Percentiles rank a stretch among this genome's conserved stretches.
Conservation (phyloP, 2,113 vertebrate species). For the Oncorhynchus gorbuscha region DNA sequence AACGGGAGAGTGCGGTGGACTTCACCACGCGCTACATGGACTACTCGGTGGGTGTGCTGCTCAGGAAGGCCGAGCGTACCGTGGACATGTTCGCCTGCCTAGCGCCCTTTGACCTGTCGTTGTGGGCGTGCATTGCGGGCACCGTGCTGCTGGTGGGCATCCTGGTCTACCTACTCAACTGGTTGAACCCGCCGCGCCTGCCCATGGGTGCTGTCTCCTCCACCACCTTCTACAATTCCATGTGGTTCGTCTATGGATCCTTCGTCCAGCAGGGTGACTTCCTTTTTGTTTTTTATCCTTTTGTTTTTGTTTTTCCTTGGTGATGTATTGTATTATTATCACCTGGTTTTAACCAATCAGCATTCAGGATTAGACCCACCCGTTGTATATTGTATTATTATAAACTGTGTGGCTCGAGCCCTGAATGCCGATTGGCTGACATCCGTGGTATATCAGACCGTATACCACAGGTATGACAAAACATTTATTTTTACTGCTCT, state of each 20-base stretch:
- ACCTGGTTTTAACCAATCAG: too few species aligned
- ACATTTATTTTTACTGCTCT: too few species aligned
- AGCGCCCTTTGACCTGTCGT: conserved; percentile 93
- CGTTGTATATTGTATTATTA: too few species aligned
- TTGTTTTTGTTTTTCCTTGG: too few species aligned
- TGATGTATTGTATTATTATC: too few species aligned
- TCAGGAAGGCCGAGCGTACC: conserved; percentile 92
- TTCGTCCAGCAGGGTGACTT: conserved; percentile 97
- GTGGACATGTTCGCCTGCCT: conserved; percentile 98
- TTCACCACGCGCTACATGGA: conserved; percentile 98
- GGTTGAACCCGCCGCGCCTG: conserved; percentile 93
- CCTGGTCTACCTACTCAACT: conserved; percentile 95
- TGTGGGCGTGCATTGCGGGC: conserved; percentile 98
- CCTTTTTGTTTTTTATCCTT: too few species aligned
- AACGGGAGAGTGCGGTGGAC: conserved; percentile 95
- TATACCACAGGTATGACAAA: too few species aligned
- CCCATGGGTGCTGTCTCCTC: conserved; percentile 97
- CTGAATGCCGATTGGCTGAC: too few species aligned
- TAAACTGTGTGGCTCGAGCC: too few species aligned
- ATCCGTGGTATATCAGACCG: too few species aligned
- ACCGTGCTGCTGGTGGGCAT: conserved; percentile 92
- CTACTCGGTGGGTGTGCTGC: conserved; percentile 94
- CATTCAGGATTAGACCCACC: too few species aligned
- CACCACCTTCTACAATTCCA: conserved; percentile 97
- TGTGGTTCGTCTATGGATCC: conserved; percentile 99